Conservation (phyloP, 2,113 vertebrate species). For the Siniperca knerii region DNA sequence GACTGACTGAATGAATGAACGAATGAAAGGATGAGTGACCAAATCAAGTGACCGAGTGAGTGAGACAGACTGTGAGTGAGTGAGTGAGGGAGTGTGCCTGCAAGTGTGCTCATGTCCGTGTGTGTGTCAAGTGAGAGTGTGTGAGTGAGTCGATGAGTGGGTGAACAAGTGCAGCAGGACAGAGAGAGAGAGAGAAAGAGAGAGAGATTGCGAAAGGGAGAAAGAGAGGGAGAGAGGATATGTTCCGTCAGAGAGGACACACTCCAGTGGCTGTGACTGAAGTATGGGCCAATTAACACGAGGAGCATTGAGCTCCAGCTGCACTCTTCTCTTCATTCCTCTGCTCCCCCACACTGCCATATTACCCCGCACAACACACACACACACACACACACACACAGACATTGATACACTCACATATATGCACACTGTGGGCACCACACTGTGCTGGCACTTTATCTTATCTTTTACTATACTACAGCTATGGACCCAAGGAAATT, state of each 20-base stretch:
- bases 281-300: slow-evolving; percentile 82
- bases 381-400: slow-evolving; percentile 44
- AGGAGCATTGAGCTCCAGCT: slow-evolving; percentile 82
- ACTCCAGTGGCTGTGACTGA: slow-evolving; percentile 82
- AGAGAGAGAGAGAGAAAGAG: slow-evolving; percentile 1
- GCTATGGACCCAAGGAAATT: slow-evolving; percentile 61
- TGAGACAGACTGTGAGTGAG: slow-evolving; percentile 31
- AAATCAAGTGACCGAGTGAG: slow-evolving; percentile 40
- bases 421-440: slow-evolving; percentile 47
- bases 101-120: background rate
- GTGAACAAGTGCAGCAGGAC: slow-evolving; percentile 72
- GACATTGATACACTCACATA: slow-evolving; percentile 38
- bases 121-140: slow-evolving; percentile 38
- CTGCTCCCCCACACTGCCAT: slow-evolving; percentile 64
- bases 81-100: slow-evolving; percentile 26
- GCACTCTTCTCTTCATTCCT: slow-evolving; percentile 80
- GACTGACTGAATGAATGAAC: slow-evolving; percentile 27
- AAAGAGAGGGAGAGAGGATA: slow-evolving; percentile 69
- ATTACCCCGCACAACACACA: slow-evolving; percentile 56
- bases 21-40: slow-evolving; percentile 43
- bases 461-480: slow-evolving; percentile 61
- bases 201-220: slow-evolving; percentile 39
- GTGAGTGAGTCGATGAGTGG: slow-evolving; percentile 46
- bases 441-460: slow-evolving; percentile 66
- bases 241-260: slow-evolving; percentile 82